Percentiles rank a stretch among this genome's conserved stretches.
phyloP scores from a whole-genome alignment of 1,140 invertebrate species.

The Drosophila parvula region DNA sequence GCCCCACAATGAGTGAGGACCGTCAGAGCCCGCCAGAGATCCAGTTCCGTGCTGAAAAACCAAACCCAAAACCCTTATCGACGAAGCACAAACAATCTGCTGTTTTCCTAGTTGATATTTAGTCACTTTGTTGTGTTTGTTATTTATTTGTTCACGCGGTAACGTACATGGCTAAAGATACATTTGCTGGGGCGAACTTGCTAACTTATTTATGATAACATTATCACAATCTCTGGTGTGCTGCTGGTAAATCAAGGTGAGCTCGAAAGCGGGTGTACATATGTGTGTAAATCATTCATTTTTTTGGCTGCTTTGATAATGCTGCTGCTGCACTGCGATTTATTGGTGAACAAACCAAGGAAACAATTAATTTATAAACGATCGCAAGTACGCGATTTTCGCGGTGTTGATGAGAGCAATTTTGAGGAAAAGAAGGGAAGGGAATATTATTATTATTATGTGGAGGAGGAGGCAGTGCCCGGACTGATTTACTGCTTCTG shows the following conservation, averaged over 20 bases:
- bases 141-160: constrained; percentile 70
- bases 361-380: constrained; percentile 53
- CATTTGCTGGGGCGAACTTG: constrained; percentile 66
- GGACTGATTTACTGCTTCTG: constrained; percentile 85
- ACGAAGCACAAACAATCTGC: constrained; percentile 22
- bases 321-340: constrained; percentile 65
- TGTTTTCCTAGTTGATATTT: constrained; percentile 39
- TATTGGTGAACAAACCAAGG: constrained; percentile 59
- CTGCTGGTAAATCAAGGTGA: constrained; percentile 61
- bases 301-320: constrained; percentile 39
- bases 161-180: constrained; percentile 72
- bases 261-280: neutral
- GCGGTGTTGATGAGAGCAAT: constrained; percentile 51
- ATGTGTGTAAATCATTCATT: constrained; percentile 37
- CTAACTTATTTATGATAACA: constrained; percentile 71
- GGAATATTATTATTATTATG: constrained; percentile 14
- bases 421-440: constrained; percentile 7
- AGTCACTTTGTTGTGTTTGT: constrained; percentile 49
- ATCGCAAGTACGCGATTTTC: constrained; percentile 19
- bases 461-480: neutral
- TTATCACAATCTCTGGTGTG: constrained; percentile 69
- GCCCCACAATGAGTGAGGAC: constrained; percentile 19
- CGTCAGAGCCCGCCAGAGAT: constrained; percentile 1
- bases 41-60: constrained; percentile 32
- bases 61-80: constrained; percentile 35